Evolutionary conservation across 2,888 invertebrate species (phyloP).

Genomic region (Dicycla oo): DNA sequence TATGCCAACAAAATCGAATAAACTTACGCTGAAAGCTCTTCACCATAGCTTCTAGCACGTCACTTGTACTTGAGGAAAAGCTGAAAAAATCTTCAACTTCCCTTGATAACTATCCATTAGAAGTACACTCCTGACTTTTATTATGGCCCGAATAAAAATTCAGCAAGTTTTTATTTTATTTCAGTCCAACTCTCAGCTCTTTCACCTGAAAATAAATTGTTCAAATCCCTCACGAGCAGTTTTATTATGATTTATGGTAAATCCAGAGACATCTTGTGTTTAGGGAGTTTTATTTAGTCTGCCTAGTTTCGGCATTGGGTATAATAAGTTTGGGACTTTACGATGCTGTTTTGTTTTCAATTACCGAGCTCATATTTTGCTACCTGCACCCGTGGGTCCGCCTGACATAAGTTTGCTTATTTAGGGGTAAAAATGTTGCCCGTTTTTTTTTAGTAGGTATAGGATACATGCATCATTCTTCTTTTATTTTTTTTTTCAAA

Average conservation of each 20-base stretch:
- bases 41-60: slow-evolving; percentile 50
- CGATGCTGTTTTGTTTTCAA: slow-evolving; percentile 57
- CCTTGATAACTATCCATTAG: slow-evolving; percentile 60
- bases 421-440: slow-evolving; percentile 25
- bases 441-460: background rate
- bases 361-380: slow-evolving; percentile 38
- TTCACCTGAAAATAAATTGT: slow-evolving; percentile 67
- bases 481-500: background rate
- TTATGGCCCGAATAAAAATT: slow-evolving; percentile 51
- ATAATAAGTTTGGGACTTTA: slow-evolving; percentile 56
- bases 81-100: slow-evolving; percentile 38
- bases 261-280: slow-evolving; percentile 58
- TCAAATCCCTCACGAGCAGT: slow-evolving; percentile 66
- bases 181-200: slow-evolving; percentile 56
- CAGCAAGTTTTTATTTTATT: slow-evolving; percentile 58
- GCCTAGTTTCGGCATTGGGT: slow-evolving; percentile 43
- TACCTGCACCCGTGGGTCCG: slow-evolving; percentile 24
- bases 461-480: background rate
- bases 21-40: slow-evolving; percentile 57
- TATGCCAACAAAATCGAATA: slow-evolving; percentile 60
- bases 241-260: slow-evolving; percentile 68
- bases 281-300: slow-evolving; percentile 55
- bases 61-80: slow-evolving; percentile 55
- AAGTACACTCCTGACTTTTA: slow-evolving; percentile 52
- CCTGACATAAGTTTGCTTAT: slow-evolving; percentile 33